phyloP scores from a whole-genome alignment of 2,888 invertebrate species.

The Orgyia antiqua region DNA sequence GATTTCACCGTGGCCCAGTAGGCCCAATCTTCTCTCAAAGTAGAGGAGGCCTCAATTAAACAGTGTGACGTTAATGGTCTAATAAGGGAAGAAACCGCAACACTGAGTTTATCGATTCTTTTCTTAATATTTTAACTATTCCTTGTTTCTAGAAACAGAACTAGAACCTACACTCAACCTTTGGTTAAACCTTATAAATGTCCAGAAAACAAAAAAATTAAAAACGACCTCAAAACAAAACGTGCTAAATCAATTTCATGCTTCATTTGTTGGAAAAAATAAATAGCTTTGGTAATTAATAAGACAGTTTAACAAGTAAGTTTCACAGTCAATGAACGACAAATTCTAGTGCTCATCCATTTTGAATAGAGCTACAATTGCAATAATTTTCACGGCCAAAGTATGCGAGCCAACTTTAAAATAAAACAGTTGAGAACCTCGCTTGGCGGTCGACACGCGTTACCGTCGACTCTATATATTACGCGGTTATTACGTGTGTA shows the following conservation, averaged over 20 bases:
- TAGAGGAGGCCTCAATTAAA: too few relatives aligned
- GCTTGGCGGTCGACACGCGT: constrained; percentile 55
- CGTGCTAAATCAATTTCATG: constrained; percentile 24
- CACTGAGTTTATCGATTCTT: too few relatives aligned
- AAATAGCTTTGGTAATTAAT: constrained; percentile 27
- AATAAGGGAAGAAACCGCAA: too few relatives aligned
- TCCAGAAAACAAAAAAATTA: too few relatives aligned
- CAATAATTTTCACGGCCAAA: constrained; percentile 65
- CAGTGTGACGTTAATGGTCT: too few relatives aligned
- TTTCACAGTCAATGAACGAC: constrained; percentile 56
- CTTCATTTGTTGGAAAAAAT: constrained; percentile 23
- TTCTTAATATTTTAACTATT: too few relatives aligned
- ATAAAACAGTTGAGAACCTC: constrained; percentile 71
- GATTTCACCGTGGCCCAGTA: too few relatives aligned
- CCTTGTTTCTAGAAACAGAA: too few relatives aligned
- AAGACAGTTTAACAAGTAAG: constrained; percentile 25
- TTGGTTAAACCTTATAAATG: too few relatives aligned
- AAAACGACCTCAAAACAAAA: constrained; percentile 10
- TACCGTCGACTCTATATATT: constrained; percentile 26
- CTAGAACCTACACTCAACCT: too few relatives aligned
- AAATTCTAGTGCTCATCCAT: constrained; percentile 49
- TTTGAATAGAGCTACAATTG: constrained; percentile 51
- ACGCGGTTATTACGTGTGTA: constrained; percentile 43
- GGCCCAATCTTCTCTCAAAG: too few relatives aligned
- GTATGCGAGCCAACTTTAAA: constrained; percentile 59